Base-by-base conservation (phyloP, 2,797 vertebrate species). In the Phrynocephalus vlangalii region DNA sequence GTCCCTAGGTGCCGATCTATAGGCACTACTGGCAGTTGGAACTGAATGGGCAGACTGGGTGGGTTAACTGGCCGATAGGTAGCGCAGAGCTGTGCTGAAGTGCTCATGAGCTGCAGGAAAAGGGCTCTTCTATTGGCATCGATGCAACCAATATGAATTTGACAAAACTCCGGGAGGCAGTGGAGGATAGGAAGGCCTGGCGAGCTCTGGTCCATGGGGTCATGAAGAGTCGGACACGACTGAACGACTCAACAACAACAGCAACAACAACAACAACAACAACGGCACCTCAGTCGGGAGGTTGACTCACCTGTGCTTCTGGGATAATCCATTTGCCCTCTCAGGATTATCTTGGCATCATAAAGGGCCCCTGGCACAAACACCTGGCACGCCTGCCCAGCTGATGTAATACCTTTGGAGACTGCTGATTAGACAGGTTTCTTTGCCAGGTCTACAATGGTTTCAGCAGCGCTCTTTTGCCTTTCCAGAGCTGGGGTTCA, bases 291-390 rank as follows among this genome's bases (percentile, higher is more conserved):
- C 67, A 63, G 13, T 44, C 66, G 33, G 20, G 22, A 79, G 52
- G 13, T n/a, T 30, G 52, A 66, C 20, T 48, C 68, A 79, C 33
- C 28, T 63, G 26, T 72, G 28, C 5, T 10, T 48, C 52, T 79
- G 38, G 67, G 76, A 71, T 66, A 66, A 75, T 75, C 78, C n/a
- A 11, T 9, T 84, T 67, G 5, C 33, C n/a, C 73, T 88, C 67
- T 84, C 76, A 88, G 56, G n/a, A 73, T 75, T 88, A 80, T 73
- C 82, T 84, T 66, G 68, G 82, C 24, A 50, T 56, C 82, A 60
- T 15, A 72, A 7, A 79, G 50, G 68, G 68, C 20, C 8, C 82
- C 83, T 80, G 87, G 77, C 76, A 88, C 26, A 22, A 72, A 72
- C 22, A 50, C 75, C 72, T 71, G 66, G 30, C 73, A 78, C 66